Conservation (phyloP, 2,113 vertebrate genomes). For the Campylorhamphus procurvoides region DNA sequence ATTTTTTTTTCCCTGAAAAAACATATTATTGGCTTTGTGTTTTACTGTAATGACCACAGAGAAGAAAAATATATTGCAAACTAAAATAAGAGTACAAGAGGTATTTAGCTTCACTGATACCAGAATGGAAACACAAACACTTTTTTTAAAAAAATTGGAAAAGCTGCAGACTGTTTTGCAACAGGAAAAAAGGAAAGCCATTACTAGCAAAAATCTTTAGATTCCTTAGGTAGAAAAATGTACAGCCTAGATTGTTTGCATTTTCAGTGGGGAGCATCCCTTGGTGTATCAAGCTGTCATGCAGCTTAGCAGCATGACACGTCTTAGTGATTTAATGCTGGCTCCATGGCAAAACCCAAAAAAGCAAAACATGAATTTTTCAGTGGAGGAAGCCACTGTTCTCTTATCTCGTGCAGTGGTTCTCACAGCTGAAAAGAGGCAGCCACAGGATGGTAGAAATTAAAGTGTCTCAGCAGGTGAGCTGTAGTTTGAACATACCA, state of each 20-base stretch:
- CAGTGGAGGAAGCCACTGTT: not conserved
- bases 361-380: slow-evolving; percentile 5
- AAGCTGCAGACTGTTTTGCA: not conserved
- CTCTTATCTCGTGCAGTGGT: not conserved
- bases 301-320: slow-evolving; percentile 31
- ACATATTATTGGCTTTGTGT: not conserved
- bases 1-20: not conserved
- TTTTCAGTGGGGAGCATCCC: slow-evolving; percentile 13
- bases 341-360: not conserved
- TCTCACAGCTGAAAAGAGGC: not conserved
- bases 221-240: slow-evolving; percentile 3
- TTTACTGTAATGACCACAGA: not conserved
- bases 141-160: not conserved
- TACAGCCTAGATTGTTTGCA: not conserved
- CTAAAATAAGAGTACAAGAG: not conserved
- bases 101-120: not conserved
- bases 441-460: not conserved
- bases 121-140: not conserved
- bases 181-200: not conserved
- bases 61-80: not conserved
- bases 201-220: not conserved
- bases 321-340: slow-evolving; percentile 19
- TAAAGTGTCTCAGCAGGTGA: not conserved
- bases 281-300: slow-evolving; percentile 1
- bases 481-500: not conserved